Evolutionary conservation across 2,888 invertebrate genomes (phyloP).

Genomic region (Suillia variegata): DNA sequence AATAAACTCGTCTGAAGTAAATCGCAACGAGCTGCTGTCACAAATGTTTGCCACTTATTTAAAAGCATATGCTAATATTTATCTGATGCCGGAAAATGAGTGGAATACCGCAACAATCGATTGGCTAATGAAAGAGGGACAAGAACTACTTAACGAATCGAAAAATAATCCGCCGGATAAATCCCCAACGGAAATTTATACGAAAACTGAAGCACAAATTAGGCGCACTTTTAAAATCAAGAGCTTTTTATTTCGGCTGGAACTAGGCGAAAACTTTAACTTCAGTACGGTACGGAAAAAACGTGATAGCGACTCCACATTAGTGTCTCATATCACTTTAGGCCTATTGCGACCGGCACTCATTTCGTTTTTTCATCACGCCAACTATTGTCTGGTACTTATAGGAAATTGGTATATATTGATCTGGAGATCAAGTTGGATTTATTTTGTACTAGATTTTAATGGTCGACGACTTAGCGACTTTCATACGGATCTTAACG

Average conservation of each 20-base stretch:
- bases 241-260: slow-evolving; percentile 48
- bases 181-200: slow-evolving; percentile 37
- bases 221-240: slow-evolving; percentile 45
- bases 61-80: slow-evolving; percentile 49
- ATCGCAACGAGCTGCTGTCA: slow-evolving; percentile 27
- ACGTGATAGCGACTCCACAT: slow-evolving; percentile 6
- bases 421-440: slow-evolving; percentile 48
- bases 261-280: slow-evolving; percentile 26
- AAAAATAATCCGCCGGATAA: slow-evolving; percentile 26
- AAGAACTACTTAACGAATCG: slow-evolving; percentile 39
- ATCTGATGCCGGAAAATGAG: slow-evolving; percentile 47
- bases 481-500: slow-evolving; percentile 34
- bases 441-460: slow-evolving; percentile 53
- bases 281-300: too few species aligned
- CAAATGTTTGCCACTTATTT: slow-evolving; percentile 44
- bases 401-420: slow-evolving; percentile 45
- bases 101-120: slow-evolving; percentile 50
- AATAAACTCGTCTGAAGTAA: slow-evolving; percentile 10
- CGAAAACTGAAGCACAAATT: slow-evolving; percentile 41
- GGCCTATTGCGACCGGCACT: slow-evolving; percentile 28
- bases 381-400: slow-evolving; percentile 41
- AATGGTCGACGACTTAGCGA: slow-evolving; percentile 46
- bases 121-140: slow-evolving; percentile 47
- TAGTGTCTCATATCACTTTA: slow-evolving; percentile 19
- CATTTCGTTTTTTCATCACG: slow-evolving; percentile 41